These are phyloP conservation scores for Pecten maximus DNA, from an alignment of 2,888 invertebrate genomes.

Conservation along the genomic window DNA sequence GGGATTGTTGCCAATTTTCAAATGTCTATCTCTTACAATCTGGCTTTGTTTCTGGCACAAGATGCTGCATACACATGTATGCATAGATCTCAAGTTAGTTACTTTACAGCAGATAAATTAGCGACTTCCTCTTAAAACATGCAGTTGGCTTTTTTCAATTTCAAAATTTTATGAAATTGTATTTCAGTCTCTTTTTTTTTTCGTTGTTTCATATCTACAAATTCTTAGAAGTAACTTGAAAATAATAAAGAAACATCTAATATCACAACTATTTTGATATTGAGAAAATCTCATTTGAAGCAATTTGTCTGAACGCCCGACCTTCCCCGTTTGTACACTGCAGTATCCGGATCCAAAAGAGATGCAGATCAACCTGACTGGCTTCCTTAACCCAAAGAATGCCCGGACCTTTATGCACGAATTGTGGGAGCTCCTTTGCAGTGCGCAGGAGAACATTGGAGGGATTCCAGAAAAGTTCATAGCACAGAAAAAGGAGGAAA, in stretches of 20 bases:
- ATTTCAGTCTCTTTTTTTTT: neutral
- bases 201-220: too few species aligned
- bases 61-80: conserved; percentile 7
- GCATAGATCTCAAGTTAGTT: conserved; percentile 17
- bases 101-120: neutral
- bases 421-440: conserved; percentile 96
- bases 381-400: conserved; percentile 98
- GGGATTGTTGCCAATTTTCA: conserved; percentile 30
- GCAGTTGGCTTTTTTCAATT: neutral
- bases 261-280: neutral
- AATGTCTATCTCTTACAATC: conserved; percentile 25
- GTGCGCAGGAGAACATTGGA: conserved; percentile 96
- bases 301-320: conserved; percentile 1
- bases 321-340: conserved; percentile 75
- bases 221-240: neutral
- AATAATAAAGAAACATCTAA: neutral
- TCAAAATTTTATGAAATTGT: neutral
- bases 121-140: neutral
- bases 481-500: conserved; percentile 98
- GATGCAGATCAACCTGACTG: conserved; percentile 99
- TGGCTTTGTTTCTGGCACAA: conserved; percentile 17
- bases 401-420: conserved; percentile 98
- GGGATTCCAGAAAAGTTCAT: conserved; percentile 97
- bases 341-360: conserved; percentile 98
- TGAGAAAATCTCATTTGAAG: neutral